Conservation (phyloP, 2,113 vertebrate genomes). For the Phalacrocorax carbo region DNA sequence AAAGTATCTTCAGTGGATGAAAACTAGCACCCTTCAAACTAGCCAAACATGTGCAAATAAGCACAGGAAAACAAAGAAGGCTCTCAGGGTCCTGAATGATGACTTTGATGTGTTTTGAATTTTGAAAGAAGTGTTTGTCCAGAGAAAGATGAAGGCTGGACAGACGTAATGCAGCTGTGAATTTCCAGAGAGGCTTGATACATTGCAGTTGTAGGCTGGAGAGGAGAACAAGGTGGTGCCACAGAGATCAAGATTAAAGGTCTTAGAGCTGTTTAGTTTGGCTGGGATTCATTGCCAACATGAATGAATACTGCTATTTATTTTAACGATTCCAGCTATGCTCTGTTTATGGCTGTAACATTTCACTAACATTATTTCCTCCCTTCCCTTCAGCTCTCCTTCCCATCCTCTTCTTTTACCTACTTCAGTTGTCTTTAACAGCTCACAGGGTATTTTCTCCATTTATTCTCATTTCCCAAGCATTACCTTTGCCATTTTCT, state of each 20-base stretch:
- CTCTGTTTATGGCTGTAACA: neutral
- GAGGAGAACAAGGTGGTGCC: neutral
- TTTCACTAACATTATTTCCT: constrained; percentile 1
- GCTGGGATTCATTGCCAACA: neutral
- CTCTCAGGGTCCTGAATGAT: constrained; percentile 21
- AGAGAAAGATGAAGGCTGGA: neutral
- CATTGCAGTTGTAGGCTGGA: neutral
- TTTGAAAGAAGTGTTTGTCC: constrained; percentile 42
- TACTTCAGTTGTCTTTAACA: neutral
- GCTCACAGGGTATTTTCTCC: neutral
- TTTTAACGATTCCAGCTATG: constrained; percentile 5
- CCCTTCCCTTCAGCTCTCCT: neutral
- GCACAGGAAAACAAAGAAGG: neutral
- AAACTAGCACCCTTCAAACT: neutral
- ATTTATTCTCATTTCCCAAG: neutral
- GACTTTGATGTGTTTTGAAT: constrained; percentile 1
- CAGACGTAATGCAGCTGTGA: neutral
- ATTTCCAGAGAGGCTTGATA: constrained; percentile 32
- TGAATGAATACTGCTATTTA: constrained; percentile 4
- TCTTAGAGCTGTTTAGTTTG: constrained; percentile 3
- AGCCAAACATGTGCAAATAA: neutral
- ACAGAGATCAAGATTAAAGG: neutral
- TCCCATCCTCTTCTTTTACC: neutral
- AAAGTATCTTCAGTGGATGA: neutral
- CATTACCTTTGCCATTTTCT: neutral